Evolutionary conservation across 2,797 vertebrate species (phyloP).

Genomic region (Phrynocephalus forsythii): DNA sequence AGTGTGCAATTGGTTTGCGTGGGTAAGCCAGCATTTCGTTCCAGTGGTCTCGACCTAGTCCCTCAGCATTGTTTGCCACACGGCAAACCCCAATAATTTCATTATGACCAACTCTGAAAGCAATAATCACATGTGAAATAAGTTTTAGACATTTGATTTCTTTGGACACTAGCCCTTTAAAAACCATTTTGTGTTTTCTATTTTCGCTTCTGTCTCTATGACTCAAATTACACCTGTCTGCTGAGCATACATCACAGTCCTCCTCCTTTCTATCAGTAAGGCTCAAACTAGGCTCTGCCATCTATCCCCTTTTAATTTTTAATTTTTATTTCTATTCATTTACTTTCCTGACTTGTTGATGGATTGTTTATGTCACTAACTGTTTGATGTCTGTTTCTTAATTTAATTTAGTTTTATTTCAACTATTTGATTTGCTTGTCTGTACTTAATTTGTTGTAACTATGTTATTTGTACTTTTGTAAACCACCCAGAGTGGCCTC

Average conservation of each 20-base stretch:
- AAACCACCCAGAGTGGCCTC: too few relatives aligned
- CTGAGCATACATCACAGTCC: neutral
- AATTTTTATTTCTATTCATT: too few relatives aligned
- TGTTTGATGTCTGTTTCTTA: too few relatives aligned
- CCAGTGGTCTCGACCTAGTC: constrained; percentile 97
- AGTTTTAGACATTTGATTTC: neutral
- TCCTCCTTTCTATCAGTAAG: neutral
- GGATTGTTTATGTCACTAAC: too few relatives aligned
- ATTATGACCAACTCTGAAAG: constrained; percentile 94
- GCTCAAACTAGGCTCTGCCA: too few relatives aligned
- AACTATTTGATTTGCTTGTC: too few relatives aligned
- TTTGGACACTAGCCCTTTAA: neutral
- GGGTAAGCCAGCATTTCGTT: constrained; percentile 98
- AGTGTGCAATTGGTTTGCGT: constrained; percentile 97
- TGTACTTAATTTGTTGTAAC: too few relatives aligned
- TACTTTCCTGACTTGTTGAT: too few relatives aligned
- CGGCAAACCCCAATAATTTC: constrained; percentile 97
- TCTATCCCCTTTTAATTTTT: too few relatives aligned
- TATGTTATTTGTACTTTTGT: too few relatives aligned
- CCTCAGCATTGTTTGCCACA: constrained; percentile 89
- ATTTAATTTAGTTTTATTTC: too few relatives aligned
- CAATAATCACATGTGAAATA: neutral
- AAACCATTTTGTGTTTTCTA: neutral
- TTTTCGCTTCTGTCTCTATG: neutral
- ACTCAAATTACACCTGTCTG: neutral